These are phyloP conservation scores for Rhagologus leucostigma DNA, from an alignment of 2,113 vertebrate species.

Conservation along the genomic window DNA sequence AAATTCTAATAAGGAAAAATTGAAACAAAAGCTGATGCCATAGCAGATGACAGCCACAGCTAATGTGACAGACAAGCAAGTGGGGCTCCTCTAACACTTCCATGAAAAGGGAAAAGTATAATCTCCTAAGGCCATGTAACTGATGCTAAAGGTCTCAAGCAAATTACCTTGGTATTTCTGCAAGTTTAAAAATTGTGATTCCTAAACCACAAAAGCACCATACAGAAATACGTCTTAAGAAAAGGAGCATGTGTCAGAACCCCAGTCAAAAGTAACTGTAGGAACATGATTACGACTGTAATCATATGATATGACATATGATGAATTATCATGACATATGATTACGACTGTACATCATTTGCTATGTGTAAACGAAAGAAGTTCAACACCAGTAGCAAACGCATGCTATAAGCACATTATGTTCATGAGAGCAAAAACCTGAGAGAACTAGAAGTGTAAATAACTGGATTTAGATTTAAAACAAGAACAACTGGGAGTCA, in stretches of 20 bases:
- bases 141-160: not conserved
- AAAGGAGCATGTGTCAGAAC: not conserved
- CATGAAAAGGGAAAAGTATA: not conserved
- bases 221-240: not conserved
- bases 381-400: not conserved
- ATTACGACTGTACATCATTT: not conserved
- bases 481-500: not conserved
- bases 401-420: fast-evolving
- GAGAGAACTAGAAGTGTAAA: not conserved
- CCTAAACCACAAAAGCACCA: not conserved
- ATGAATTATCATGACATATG: too few species aligned
- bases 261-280: not conserved
- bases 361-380: not conserved
- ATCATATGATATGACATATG: too few species aligned
- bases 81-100: not conserved
- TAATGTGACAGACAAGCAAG: not conserved
- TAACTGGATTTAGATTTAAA: not conserved
- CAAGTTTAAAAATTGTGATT: not conserved
- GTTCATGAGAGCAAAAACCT: not conserved
- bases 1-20: not conserved
- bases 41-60: not conserved
- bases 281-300: not conserved
- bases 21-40: not conserved
- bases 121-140: not conserved
- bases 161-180: not conserved